phyloP scores from a whole-genome alignment of 2,113 vertebrate species.

The Fregata magnificens region DNA sequence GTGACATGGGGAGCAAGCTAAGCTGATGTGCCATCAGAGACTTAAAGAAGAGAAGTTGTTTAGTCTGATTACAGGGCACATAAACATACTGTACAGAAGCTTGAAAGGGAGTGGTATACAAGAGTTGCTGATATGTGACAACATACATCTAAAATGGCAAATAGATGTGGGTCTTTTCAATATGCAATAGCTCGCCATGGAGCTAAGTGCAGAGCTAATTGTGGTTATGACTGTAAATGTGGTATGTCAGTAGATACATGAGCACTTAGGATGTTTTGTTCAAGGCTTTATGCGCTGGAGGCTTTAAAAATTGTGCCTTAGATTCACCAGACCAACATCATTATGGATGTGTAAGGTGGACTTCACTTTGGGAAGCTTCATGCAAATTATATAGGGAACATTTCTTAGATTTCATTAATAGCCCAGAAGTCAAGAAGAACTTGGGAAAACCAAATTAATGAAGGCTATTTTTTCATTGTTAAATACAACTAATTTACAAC shows the following conservation, averaged over 20 bases:
- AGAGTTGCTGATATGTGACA: neutral
- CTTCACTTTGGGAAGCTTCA: neutral
- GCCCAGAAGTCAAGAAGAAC: neutral
- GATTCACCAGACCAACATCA: neutral
- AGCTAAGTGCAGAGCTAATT: neutral
- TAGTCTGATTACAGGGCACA: neutral
- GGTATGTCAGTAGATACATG: neutral
- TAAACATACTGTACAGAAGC: neutral
- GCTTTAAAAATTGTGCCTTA: neutral
- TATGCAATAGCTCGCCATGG: neutral
- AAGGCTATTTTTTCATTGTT: neutral
- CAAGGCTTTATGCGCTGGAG: neutral
- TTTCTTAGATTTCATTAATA: neutral
- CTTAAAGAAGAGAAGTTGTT: neutral
- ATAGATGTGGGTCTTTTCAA: neutral
- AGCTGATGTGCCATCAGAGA: neutral
- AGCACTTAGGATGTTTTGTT: neutral
- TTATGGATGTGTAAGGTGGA: neutral
- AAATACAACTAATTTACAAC: neutral
- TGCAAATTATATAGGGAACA: neutral
- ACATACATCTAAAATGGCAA: neutral
- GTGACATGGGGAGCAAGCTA: neutral
- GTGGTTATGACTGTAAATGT: neutral
- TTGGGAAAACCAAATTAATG: neutral
- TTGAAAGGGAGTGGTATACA: neutral